phyloP scores from a whole-genome alignment of 2,888 invertebrate species.

The Octodonta nipae region DNA sequence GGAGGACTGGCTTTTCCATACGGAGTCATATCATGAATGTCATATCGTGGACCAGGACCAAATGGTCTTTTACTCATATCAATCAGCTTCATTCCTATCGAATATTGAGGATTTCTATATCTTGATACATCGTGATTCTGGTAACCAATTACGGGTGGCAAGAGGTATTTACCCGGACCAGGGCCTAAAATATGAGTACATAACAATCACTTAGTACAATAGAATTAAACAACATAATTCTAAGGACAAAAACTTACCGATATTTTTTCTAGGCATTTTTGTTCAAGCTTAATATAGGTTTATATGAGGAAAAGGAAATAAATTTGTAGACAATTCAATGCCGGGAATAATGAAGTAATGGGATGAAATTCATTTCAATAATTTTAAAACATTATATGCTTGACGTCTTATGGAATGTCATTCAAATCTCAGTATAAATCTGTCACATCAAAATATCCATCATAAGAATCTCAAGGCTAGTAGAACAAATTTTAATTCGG shows the following conservation, averaged over 20 bases:
- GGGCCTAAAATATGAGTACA: slow-evolving; percentile 40
- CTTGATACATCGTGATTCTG: slow-evolving; percentile 48
- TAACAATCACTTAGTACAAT: neutral
- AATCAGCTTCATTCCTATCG: slow-evolving; percentile 39
- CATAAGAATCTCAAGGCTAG: too few species aligned
- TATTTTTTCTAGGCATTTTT: slow-evolving; percentile 1
- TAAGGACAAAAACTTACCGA: neutral
- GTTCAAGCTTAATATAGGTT: too few species aligned
- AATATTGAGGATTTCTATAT: slow-evolving; percentile 49
- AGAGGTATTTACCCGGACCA: slow-evolving; percentile 50
- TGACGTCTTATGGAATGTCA: too few species aligned
- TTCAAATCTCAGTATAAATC: too few species aligned
- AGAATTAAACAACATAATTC: neutral
- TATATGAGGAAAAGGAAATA: too few species aligned
- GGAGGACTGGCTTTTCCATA: slow-evolving; percentile 38
- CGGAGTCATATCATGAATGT: slow-evolving; percentile 39
- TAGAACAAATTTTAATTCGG: too few species aligned
- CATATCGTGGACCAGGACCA: slow-evolving; percentile 37
- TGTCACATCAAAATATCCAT: too few species aligned
- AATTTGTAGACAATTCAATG: too few species aligned
- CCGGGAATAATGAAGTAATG: too few species aligned
- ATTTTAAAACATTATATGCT: too few species aligned
- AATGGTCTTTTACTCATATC: slow-evolving; percentile 15
- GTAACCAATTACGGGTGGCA: slow-evolving; percentile 50
- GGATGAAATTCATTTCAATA: too few species aligned